Base-by-base conservation (phyloP, 2,797 vertebrate species). In the Parauchenoglanis ngamensis region DNA sequence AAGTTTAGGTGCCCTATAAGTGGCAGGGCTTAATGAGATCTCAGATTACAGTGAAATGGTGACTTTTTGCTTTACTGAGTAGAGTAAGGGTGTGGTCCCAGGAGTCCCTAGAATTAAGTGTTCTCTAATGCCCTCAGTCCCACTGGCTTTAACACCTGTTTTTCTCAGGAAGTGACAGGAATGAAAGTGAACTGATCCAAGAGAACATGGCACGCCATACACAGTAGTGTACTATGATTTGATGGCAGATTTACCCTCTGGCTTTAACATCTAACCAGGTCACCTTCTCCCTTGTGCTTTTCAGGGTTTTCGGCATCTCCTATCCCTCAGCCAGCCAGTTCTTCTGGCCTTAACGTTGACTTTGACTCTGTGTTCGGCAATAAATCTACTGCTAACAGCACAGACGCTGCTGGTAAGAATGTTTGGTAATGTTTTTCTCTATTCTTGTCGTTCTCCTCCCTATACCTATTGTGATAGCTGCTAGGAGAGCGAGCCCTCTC, bases 361-460 rank as follows among this genome's bases (percentile, higher is more conserved):
- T 99, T 99, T 93, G 98, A 99, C 91, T 98, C 97, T 0, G 98
- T 99, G 83, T 99, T 99, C 93, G 98, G 98, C 94, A 98, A 97
- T 95, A 98, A 98, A 92, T 94, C 96, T 91, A 87, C 90, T 10
- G 96, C 94, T 86, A 95, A 96, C 94, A 95, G 95, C 92, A 89
- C 97, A 93, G 97, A 98, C 93, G 92, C 96, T 90, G 92, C 96
- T 88, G 98, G 98, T 98, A 96, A 95, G 96, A 88, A 40, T 65
- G 63, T 70, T 31, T 70, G 31, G 70, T 75, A 3, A 40, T 70
- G 46, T 23, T 21, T 40, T 40, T 87, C 46, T 65, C 28, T 19
- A n/a, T 3, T 4, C 75, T 59, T 25, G 68, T 19, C 44, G 59
- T 63, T 49, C 72, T 25, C 83, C 31, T 31, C 21, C 77, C 84